Percentiles rank a stretch among this genome's conserved stretches.
These are phyloP conservation scores for Coluber constrictor DNA, from an alignment of 2,797 vertebrate genomes.

Conservation along the genomic window DNA sequence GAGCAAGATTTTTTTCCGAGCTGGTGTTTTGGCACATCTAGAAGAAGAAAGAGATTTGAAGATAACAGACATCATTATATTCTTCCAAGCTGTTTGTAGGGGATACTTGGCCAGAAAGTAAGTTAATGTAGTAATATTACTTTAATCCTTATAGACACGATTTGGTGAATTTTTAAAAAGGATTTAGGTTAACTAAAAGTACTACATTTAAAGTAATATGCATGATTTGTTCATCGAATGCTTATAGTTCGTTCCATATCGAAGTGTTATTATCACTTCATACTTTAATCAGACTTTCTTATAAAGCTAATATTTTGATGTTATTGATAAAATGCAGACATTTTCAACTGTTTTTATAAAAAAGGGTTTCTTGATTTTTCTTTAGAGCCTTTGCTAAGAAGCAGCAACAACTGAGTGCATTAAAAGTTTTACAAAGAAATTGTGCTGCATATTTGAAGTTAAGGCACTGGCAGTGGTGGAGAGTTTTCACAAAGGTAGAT, in stretches of 20 bases:
- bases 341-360: not conserved
- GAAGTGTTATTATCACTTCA: not conserved
- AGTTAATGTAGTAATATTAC: conserved; percentile 51
- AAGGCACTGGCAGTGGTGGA: conserved; percentile 99
- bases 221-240: not conserved
- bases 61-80: conserved; percentile 97
- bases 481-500: conserved; percentile 93
- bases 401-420: conserved; percentile 92
- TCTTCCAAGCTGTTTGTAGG: conserved; percentile 94
- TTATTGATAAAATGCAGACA: not conserved
- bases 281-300: not conserved
- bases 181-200: not conserved
- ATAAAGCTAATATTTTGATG: not conserved
- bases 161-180: not conserved
- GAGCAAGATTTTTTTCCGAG: conserved; percentile 98
- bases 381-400: conserved; percentile 93
- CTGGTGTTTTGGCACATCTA: conserved; percentile 92
- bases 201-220: not conserved
- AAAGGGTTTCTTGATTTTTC: not conserved
- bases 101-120: conserved; percentile 96
- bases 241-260: not conserved
- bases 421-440: conserved; percentile 96
- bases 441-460: conserved; percentile 95
- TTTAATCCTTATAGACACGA: not conserved
- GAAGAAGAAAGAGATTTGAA: conserved; percentile 96